Evolutionary conservation across 2,888 invertebrate species (phyloP).

Genomic region (Prosopocoilus inquinatus): DNA sequence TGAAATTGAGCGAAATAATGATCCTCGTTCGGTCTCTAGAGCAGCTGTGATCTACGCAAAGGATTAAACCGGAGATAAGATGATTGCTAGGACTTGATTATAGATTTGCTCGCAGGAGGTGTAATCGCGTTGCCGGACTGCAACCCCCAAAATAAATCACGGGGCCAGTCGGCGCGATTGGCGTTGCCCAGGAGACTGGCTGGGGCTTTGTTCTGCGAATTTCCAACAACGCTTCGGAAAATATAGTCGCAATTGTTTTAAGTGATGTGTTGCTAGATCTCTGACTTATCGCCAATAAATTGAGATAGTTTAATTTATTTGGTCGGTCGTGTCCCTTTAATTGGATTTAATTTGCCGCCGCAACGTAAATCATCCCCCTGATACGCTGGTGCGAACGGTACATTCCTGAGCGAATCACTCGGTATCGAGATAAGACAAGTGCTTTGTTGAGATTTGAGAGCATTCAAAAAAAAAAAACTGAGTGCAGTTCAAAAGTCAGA

Average conservation of each 20-base stretch:
- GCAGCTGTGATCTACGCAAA: conserved; percentile 30
- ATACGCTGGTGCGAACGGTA: conserved; percentile 6
- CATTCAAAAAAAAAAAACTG: too few relatives aligned
- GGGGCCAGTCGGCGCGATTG: conserved; percentile 9
- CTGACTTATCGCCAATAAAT: too few relatives aligned
- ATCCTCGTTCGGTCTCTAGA: conserved; percentile 27
- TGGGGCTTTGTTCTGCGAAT: not conserved
- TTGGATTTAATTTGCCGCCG: not conserved
- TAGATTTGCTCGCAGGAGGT: conserved; percentile 27
- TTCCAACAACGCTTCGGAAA: not conserved
- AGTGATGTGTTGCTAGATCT: not conserved
- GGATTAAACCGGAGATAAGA: conserved; percentile 29
- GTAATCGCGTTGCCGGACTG: conserved; percentile 29
- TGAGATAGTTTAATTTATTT: not conserved
- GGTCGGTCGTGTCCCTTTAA: not conserved
- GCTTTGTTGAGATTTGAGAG: too few relatives aligned
- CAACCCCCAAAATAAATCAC: conserved; percentile 29
- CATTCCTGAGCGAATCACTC: conserved; percentile 17
- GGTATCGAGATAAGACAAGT: conserved; percentile 23
- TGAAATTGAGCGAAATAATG: conserved; percentile 45
- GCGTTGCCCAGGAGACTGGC: not conserved
- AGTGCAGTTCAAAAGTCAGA: too few relatives aligned
- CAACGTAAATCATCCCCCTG: not conserved
- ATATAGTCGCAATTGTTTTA: not conserved
- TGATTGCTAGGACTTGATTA: conserved; percentile 30